phyloP scores from a whole-genome alignment of 2,797 vertebrate species.

The Alosa sapidissima region DNA sequence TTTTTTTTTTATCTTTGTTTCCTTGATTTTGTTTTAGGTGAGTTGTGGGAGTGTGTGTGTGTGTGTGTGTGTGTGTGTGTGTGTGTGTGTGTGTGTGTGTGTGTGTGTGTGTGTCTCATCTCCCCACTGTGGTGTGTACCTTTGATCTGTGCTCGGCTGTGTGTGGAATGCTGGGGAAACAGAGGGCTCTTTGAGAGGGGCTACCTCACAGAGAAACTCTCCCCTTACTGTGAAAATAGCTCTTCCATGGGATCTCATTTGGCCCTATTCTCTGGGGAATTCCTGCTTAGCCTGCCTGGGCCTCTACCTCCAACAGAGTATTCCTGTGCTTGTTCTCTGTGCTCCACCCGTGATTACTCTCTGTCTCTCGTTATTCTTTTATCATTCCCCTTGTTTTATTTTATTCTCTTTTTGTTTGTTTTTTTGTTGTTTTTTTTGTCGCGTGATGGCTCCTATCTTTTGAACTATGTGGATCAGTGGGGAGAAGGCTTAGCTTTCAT shows the following conservation, averaged over 20 bases:
- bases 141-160: conserved; percentile 59
- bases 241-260: conserved; percentile 74
- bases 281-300: conserved; percentile 37
- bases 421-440: neutral
- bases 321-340: neutral
- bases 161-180: conserved; percentile 77
- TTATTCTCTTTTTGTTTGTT: neutral
- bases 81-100: conserved; percentile 20
- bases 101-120: conserved; percentile 41
- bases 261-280: conserved; percentile 63
- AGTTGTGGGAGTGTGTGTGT: conserved; percentile 8
- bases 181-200: conserved; percentile 82
- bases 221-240: conserved; percentile 80
- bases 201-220: conserved; percentile 51
- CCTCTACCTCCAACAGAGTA: neutral
- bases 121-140: conserved; percentile 27
- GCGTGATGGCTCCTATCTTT: neutral
- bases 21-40: neutral
- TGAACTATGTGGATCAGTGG: neutral
- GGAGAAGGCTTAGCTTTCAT: neutral
- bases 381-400: neutral
- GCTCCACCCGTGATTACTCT: neutral
- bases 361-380: neutral
- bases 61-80: conserved; percentile 34
- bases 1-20: neutral